Percentiles rank a stretch among this genome's conserved stretches.
Evolutionary conservation across 2,113 vertebrate species (phyloP).

Genomic region (Varanus salvator): DNA sequence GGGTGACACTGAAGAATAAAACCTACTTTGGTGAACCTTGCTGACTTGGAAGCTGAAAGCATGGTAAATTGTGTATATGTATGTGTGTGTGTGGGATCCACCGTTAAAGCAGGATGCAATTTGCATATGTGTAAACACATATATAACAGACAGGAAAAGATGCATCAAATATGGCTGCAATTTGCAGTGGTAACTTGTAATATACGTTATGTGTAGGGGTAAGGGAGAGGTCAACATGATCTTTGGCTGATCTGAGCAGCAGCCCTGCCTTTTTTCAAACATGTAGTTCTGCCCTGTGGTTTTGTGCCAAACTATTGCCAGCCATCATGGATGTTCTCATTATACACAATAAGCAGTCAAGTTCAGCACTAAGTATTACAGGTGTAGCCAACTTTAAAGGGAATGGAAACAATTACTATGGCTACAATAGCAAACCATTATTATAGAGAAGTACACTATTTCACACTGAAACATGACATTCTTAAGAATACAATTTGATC

Average conservation of each 20-base stretch:
- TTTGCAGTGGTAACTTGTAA: neutral
- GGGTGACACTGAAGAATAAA: too few species aligned
- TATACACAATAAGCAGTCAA: neutral
- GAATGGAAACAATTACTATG: neutral
- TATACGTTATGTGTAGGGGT: neutral
- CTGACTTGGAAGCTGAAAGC: too few species aligned
- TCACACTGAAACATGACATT: neutral
- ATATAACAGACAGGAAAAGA: too few species aligned
- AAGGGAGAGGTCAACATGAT: neutral
- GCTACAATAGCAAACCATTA: neutral
- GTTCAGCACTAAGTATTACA: neutral
- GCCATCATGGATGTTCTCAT: neutral
- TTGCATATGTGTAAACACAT: too few species aligned
- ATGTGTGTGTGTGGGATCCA: too few species aligned
- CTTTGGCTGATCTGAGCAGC: neutral
- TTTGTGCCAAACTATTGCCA: neutral
- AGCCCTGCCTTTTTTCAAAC: neutral
- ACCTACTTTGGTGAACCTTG: too few species aligned
- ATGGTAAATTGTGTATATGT: too few species aligned
- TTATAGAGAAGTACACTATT: neutral
- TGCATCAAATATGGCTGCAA: too few species aligned
- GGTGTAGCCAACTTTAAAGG: constrained; percentile 17
- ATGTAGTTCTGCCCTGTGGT: neutral
- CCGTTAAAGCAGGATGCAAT: too few species aligned
- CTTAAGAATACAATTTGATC: constrained; percentile 5